Base-by-base conservation (phyloP, 2,888 invertebrate species). In the Epinotia demarniana region DNA sequence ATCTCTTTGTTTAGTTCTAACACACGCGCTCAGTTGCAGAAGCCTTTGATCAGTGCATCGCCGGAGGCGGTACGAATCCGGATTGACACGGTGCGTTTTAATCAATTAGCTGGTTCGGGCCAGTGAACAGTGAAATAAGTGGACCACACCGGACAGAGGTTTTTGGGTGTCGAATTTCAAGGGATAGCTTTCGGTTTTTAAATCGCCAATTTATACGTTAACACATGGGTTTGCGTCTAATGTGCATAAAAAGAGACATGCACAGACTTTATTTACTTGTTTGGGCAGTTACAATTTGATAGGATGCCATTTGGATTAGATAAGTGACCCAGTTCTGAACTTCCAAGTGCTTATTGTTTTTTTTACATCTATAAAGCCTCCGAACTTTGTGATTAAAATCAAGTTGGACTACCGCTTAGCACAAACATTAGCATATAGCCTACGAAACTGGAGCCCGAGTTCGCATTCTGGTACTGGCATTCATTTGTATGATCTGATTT, bases 41-140 rank as follows among this genome's bases (percentile, higher is more conserved):
- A 23, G 33, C 62, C 70, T 71, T 71, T 71, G 70, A 71, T 71
- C 70, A 71, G 33, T 79, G 81, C 77, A 79, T 79, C 82, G 80
- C 80, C 81, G 78, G 75, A 82, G 83, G 81, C 83, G 82, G 88
- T 87, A 87, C 83, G 78, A 77, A 72, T 43, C 69, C 80, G 85
- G 88, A 92, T 92, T 92, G 92, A 92, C 92, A 89, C 84, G 89
- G 83, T 92, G 93, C 92, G 92, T 92, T 93, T 93, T 93, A 94
- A 93, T 94, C 93, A 94, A 94, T 94, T 93, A 94, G 87, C 90
- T 84, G 84, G 84, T 85, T 85, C 92, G 89, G 84, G 49, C 86
- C 93, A 92, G 64, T 93, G 93, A 88, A 81, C 92, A 91, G 93
- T 90, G 91, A 93, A 93, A 93, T 90, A 69, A 89, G 79, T 74